These are phyloP conservation scores for Thymallus thymallus DNA, from an alignment of 2,113 vertebrate genomes.

Conservation along the genomic window DNA sequence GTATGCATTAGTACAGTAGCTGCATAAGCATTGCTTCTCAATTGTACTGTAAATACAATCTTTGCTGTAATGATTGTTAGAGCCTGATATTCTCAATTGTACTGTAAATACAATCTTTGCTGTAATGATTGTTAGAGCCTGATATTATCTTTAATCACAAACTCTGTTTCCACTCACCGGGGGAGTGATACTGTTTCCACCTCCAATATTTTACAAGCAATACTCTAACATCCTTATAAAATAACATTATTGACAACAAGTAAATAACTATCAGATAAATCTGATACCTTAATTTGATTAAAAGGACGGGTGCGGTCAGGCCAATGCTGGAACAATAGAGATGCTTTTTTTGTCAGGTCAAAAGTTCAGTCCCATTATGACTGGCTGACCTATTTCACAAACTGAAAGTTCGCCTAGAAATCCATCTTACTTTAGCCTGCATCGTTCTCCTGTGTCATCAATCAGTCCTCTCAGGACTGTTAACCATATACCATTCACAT, in stretches of 20 bases:
- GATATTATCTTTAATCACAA: not conserved
- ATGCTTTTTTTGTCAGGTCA: conserved; percentile 61
- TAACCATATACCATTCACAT: not conserved
- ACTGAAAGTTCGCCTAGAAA: conserved; percentile 59
- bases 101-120: not conserved
- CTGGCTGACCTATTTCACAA: conserved; percentile 71
- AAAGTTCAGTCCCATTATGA: conserved; percentile 70
- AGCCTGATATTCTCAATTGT: not conserved
- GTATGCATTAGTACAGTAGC: not conserved
- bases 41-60: not conserved
- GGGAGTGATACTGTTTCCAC: not conserved
- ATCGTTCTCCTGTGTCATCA: conserved; percentile 34
- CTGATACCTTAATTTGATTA: not conserved
- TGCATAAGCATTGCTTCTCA: not conserved
- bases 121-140: not conserved
- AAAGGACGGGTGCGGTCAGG: conserved; percentile 14
- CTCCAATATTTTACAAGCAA: not conserved
- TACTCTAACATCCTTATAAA: not conserved
- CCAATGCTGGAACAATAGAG: conserved; percentile 32
- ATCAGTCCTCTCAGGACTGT: not conserved
- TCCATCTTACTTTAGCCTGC: conserved; percentile 40
- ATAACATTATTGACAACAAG: not conserved
- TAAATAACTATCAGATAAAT: not conserved
- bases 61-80: too few species aligned
- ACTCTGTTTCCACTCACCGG: not conserved